These are phyloP conservation scores for Brachypteracias leptosomus DNA, from an alignment of 2,113 vertebrate genomes.

Conservation along the genomic window DNA sequence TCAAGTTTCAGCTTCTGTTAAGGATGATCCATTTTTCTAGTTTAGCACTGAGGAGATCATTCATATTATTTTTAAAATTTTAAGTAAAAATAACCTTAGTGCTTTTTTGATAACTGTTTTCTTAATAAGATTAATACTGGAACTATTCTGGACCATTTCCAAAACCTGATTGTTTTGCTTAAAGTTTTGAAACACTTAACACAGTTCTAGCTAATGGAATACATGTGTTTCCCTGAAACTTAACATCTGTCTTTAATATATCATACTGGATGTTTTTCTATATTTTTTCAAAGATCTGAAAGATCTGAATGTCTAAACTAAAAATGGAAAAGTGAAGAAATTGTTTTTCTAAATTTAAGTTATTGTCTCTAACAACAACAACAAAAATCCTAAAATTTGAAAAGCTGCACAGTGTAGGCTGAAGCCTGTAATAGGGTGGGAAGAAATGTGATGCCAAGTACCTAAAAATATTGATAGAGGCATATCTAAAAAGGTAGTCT, in stretches of 20 bases:
- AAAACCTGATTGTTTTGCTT: neutral
- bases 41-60: neutral
- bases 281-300: neutral
- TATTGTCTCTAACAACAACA: neutral
- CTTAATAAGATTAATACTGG: neutral
- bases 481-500: neutral
- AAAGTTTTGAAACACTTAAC: neutral
- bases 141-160: neutral
- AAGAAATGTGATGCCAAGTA: neutral
- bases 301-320: neutral
- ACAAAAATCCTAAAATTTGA: neutral
- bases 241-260: neutral
- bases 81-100: neutral
- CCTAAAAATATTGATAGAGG: neutral
- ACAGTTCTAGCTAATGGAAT: neutral
- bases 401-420: neutral
- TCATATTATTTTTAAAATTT: neutral
- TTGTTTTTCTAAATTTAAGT: neutral
- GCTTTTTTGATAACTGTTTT: neutral
- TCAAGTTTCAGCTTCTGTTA: neutral
- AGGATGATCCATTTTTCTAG: neutral
- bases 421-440: neutral
- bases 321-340: neutral
- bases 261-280: neutral
- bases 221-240: neutral